Base-by-base conservation (phyloP, 2,113 vertebrate genomes). In the Sinocyclocheilus anophthalmus region DNA sequence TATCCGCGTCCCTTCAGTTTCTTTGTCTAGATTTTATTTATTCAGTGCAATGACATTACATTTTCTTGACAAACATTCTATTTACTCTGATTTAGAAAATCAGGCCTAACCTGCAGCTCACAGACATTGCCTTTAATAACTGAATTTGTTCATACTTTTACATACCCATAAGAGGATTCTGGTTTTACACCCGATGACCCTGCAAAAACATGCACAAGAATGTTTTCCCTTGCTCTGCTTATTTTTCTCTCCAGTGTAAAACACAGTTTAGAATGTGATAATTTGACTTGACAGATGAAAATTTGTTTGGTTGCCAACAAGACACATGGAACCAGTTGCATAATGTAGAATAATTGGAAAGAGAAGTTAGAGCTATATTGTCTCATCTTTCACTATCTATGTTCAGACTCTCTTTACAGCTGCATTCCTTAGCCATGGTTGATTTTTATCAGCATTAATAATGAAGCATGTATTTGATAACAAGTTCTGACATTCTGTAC, bases 391-490 rank as follows among this genome's bases (percentile, higher is more conserved):
- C 57, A 48, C 37, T 26, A 45, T 81, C 57, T 67, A 39, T 42
- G 59, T 48, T 81, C 30, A 65, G 61, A 26, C 12, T 16, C 14
- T 48, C 80, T n/a, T 82, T 26, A 50, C 42, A 53, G 30, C 81
- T 55, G 20, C 63, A 83, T 83, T 83, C 61, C 48, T 70, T 33
- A 22, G 24, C 26, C 18, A 37, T 9, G 61, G 22, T 65, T 26
- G 81, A 83, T 83, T 48, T 30, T 55, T 53, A 83, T 70, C 65
- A 70, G 63, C 20, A 53, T 70, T 22, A 83, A 37, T 70, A n/a
- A 70, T 83, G 48, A 78, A 78, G 26, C 50, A 30, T 83, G 24
- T 30, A n/a, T 26, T 33, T 83, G 18, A 70, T 33, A 65, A 24
- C 33, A 24, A 63, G 57, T 13, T 8, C 22, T 45, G 22, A 65